phyloP scores from a whole-genome alignment of 2,113 vertebrate genomes.

The Urocolius indicus region DNA sequence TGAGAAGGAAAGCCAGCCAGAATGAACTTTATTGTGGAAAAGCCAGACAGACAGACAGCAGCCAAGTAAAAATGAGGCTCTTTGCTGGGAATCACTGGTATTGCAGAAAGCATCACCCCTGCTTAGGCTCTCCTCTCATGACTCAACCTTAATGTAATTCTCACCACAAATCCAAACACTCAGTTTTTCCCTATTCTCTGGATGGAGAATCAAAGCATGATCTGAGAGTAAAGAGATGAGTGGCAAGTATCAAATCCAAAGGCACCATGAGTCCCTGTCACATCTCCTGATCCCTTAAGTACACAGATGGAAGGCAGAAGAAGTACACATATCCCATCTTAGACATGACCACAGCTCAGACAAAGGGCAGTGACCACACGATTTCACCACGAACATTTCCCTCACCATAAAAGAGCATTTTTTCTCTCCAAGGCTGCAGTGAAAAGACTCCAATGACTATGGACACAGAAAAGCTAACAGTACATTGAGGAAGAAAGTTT shows the following conservation, averaged over 20 bases:
- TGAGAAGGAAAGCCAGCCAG: not conserved
- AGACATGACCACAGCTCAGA: not conserved
- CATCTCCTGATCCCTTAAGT: not conserved
- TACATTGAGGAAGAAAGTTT: not conserved
- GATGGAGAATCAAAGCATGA: rapidly evolving
- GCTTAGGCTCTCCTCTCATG: not conserved
- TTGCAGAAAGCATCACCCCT: not conserved
- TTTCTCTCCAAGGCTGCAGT: not conserved
- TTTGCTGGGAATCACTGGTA: not conserved
- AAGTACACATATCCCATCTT: rapidly evolving
- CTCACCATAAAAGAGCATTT: not conserved
- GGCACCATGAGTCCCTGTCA: not conserved
- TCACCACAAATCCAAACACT: not conserved
- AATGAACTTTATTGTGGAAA: not conserved
- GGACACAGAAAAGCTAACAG: not conserved
- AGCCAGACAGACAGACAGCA: not conserved
- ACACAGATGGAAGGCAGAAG: not conserved
- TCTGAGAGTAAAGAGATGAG: not conserved
- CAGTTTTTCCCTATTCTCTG: not conserved
- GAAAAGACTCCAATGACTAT: not conserved
- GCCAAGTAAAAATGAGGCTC: not conserved
- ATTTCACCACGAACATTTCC: not conserved
- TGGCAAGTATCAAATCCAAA: not conserved
- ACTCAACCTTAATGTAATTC: rapidly evolving
- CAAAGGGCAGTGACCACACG: not conserved